phyloP scores from a whole-genome alignment of 2,113 vertebrate genomes.

The Tylochromis polylepis region DNA sequence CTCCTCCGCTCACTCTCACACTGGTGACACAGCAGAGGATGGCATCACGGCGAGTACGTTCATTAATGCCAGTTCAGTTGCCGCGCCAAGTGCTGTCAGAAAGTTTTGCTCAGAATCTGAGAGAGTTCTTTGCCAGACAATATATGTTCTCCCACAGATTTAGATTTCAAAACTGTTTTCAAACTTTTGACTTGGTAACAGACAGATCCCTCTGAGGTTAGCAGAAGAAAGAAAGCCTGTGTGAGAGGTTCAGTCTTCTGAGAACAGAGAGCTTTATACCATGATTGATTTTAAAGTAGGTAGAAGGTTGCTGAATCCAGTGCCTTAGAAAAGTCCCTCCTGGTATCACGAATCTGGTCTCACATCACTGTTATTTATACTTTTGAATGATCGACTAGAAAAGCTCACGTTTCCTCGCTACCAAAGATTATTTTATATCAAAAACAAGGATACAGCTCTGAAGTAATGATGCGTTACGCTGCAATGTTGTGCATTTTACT shows the following conservation, averaged over 20 bases:
- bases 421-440: neutral
- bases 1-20: neutral
- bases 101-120: neutral
- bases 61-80: neutral
- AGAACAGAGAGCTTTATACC: slow-evolving; percentile 17
- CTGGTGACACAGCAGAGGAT: neutral
- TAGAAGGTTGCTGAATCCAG: slow-evolving; percentile 28
- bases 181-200: slow-evolving; percentile 5
- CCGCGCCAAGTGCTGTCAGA: neutral
- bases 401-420: neutral
- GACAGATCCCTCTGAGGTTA: slow-evolving; percentile 7
- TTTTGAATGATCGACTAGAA: neutral
- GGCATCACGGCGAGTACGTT: neutral
- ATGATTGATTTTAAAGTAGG: slow-evolving; percentile 59
- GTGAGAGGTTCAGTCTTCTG: slow-evolving; percentile 11
- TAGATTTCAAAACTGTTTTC: neutral
- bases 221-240: neutral
- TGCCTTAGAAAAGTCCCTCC: slow-evolving; percentile 3
- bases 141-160: neutral
- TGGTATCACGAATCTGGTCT: neutral
- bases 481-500: neutral
- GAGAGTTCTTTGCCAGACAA: neutral
- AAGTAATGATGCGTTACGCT: neutral
- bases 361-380: slow-evolving; percentile 15
- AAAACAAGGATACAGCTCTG: neutral